Evolutionary conservation across 2,888 invertebrate species (phyloP).

Genomic region (Malthinus seriepunctatus): DNA sequence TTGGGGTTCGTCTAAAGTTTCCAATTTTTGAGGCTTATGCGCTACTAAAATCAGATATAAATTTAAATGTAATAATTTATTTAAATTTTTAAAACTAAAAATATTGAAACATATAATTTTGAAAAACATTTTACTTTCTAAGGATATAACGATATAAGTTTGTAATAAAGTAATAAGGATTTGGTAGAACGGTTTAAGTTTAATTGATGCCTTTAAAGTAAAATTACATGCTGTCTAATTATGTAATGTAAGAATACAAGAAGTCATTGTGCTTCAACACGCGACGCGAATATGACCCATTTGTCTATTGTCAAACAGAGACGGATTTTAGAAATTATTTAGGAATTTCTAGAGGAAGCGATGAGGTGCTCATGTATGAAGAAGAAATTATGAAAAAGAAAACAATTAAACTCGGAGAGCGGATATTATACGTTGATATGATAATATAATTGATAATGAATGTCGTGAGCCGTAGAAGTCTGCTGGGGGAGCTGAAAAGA

Average conservation of each 20-base stretch:
- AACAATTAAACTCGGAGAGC: too few species aligned
- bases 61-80: background rate
- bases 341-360: too few species aligned
- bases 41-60: constrained; percentile 26
- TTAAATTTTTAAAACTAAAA: background rate
- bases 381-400: too few species aligned
- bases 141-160: background rate
- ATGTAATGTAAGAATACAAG: constrained; percentile 3
- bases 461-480: too few species aligned
- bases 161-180: constrained; percentile 7
- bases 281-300: constrained; percentile 20
- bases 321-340: too few species aligned
- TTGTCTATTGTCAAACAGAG: background rate
- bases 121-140: background rate
- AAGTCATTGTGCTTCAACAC: constrained; percentile 15
- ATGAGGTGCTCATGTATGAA: too few species aligned
- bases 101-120: background rate
- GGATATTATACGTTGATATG: too few species aligned
- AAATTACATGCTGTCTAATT: constrained; percentile 1
- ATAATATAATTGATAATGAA: too few species aligned
- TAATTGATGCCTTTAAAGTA: constrained; percentile 14
- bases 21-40: constrained; percentile 48
- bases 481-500: too few species aligned
- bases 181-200: constrained; percentile 5
- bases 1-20: constrained; percentile 46